Percentiles rank a stretch among this genome's conserved stretches.
Conservation (phyloP, 2,888 invertebrate genomes). For the Arrhopalites spinosus region DNA sequence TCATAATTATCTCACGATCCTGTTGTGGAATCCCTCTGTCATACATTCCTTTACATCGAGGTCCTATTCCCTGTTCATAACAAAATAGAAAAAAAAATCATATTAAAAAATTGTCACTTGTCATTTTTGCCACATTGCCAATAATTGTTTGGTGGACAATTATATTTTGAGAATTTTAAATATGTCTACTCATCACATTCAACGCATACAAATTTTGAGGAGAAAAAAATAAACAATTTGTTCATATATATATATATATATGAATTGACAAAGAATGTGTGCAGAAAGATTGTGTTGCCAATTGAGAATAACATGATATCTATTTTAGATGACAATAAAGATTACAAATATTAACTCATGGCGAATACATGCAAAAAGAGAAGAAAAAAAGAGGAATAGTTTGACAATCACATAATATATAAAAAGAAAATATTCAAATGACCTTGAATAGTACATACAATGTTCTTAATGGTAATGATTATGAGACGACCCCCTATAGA, state of each 20-base stretch:
- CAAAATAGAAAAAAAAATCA: not conserved
- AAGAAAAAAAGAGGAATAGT: not conserved
- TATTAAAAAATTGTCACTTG: not conserved
- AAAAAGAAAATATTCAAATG: not conserved
- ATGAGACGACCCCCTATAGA: conserved; percentile 34
- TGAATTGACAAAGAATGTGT: not conserved
- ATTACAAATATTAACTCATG: not conserved
- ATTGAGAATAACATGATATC: not conserved
- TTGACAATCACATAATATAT: too few species aligned
- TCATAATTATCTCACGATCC: conserved; percentile 68
- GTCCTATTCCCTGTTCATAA: conserved; percentile 53
- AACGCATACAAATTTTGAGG: not conserved
- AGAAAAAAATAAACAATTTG: not conserved
- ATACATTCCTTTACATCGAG: conserved; percentile 52
- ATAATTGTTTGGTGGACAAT: not conserved
- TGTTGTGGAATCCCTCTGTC: conserved; percentile 49
- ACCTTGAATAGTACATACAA: not conserved
- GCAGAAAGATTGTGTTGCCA: not conserved
- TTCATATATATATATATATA: not conserved
- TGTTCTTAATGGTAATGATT: conserved; percentile 29
- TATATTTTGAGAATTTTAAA: not conserved
- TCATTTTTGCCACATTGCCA: not conserved
- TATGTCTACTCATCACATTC: not conserved
- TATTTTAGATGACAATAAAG: not conserved
- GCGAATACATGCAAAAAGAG: not conserved